These are phyloP conservation scores for Spodoptera litura DNA, from an alignment of 1,140 invertebrate species.

Conservation along the genomic window DNA sequence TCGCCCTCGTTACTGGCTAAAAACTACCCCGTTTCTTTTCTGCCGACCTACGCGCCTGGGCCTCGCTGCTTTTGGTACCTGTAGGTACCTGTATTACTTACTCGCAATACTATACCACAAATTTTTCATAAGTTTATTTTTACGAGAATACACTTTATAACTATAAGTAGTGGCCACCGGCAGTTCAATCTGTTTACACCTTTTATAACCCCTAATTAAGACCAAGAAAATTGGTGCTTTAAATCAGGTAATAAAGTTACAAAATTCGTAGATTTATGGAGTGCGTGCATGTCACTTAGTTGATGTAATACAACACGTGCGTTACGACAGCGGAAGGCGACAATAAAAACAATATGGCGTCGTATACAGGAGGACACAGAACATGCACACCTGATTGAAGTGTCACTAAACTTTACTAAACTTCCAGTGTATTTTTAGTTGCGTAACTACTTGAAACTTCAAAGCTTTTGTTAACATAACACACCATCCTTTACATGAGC, in stretches of 20 bases:
- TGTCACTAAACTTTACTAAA: conserved; percentile 54
- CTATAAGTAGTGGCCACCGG: too few species aligned
- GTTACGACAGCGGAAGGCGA: conserved; percentile 61
- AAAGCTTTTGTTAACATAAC: background rate
- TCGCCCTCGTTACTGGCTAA: too few species aligned
- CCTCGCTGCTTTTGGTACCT: too few species aligned
- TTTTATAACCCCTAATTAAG: conserved; percentile 5
- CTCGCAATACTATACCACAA: too few species aligned
- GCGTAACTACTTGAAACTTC: conserved; percentile 14
- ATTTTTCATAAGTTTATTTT: too few species aligned
- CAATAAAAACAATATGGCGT: conserved; percentile 60
- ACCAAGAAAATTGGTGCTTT: background rate
- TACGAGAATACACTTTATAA: too few species aligned
- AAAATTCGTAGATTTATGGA: conserved; percentile 25
- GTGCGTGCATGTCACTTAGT: conserved; percentile 38
- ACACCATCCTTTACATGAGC: too few species aligned
- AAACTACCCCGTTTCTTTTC: too few species aligned
- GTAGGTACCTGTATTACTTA: too few species aligned
- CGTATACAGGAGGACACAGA: conserved; percentile 49
- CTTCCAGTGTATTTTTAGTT: conserved; percentile 49
- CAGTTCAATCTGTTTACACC: background rate
- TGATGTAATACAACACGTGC: conserved; percentile 56
- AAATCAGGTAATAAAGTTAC: conserved; percentile 13
- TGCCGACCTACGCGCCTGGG: too few species aligned
- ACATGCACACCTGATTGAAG: conserved; percentile 57